A percentile compares a stretch with the other conserved stretches of the same genome.
Evolutionary conservation across 1,140 invertebrate genomes (phyloP).

Genomic region (Drosophila paulistorum): DNA sequence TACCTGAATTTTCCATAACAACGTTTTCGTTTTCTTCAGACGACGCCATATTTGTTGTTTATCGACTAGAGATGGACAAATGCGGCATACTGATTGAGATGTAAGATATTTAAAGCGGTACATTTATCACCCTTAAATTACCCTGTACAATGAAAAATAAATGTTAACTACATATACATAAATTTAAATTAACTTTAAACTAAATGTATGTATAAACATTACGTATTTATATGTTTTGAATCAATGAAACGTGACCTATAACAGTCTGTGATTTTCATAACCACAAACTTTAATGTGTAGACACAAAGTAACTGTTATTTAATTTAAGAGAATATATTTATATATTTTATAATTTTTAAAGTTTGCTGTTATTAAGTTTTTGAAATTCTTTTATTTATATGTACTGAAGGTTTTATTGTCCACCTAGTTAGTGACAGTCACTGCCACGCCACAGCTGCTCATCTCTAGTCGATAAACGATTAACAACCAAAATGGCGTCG

Average conservation of each 20-base stretch:
- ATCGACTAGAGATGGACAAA: conserved; percentile 15
- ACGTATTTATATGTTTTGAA: too few species aligned
- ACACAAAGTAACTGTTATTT: too few species aligned
- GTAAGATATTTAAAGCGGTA: background rate
- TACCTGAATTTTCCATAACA: conserved; percentile 69
- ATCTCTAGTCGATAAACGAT: conserved; percentile 15
- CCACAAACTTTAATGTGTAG: too few species aligned
- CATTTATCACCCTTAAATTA: background rate
- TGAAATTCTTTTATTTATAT: background rate
- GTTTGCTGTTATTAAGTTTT: too few species aligned
- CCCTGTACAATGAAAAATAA: background rate
- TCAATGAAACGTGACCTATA: too few species aligned
- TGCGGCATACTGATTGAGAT: background rate
- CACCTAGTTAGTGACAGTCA: background rate
- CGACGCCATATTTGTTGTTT: conserved; percentile 76
- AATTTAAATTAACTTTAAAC: too few species aligned
- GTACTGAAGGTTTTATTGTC: background rate
- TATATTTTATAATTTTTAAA: too few species aligned
- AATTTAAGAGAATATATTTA: too few species aligned
- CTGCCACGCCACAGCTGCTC: conserved; percentile 21
- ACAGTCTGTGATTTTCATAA: too few species aligned
- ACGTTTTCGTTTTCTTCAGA: conserved; percentile 73
- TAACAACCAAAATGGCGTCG: conserved; percentile 70
- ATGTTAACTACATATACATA: too few species aligned
- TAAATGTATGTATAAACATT: too few species aligned